Evolutionary conservation across 2,888 invertebrate genomes (phyloP).

Genomic region (Chironomus tentans): DNA sequence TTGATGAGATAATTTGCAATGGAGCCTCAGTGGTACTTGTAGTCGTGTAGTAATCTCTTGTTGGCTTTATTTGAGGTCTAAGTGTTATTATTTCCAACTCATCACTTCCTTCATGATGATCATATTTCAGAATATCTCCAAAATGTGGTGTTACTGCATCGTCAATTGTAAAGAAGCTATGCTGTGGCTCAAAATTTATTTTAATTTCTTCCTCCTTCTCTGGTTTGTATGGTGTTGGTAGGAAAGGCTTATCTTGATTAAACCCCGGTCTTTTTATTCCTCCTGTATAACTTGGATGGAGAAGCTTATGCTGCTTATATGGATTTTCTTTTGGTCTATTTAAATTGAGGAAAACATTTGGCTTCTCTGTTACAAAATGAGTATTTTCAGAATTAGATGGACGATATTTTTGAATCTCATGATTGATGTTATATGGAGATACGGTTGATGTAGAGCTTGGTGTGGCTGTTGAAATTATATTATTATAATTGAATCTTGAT

Average conservation of each 20-base stretch:
- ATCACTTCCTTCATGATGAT: not conserved
- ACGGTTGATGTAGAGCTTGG: not conserved
- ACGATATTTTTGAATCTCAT: not conserved
- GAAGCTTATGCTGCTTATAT: conserved; percentile 28
- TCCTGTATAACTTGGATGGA: conserved; percentile 29
- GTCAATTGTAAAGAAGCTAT: conserved; percentile 31
- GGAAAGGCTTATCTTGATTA: conserved; percentile 17
- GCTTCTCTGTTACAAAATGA: conserved; percentile 15
- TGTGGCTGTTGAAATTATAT: conserved; percentile 15
- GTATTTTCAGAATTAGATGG: not conserved
- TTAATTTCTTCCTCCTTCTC: conserved; percentile 12
- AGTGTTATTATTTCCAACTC: not conserved
- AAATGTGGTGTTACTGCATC: conserved; percentile 30
- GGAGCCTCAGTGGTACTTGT: not conserved
- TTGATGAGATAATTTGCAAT: not conserved
- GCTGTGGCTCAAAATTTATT: conserved; percentile 24
- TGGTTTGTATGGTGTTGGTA: conserved; percentile 26
- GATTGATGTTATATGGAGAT: not conserved
- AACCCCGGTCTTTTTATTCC: not conserved
- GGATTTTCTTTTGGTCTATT: conserved; percentile 27
- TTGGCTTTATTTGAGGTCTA: not conserved
- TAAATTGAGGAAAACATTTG: conserved; percentile 28
- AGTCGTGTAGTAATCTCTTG: not conserved
- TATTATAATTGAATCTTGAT: conserved; percentile 25
- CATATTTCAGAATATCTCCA: not conserved